These are phyloP conservation scores for Aphodius sticticus DNA, from an alignment of 2,888 invertebrate species.

Conservation along the genomic window DNA sequence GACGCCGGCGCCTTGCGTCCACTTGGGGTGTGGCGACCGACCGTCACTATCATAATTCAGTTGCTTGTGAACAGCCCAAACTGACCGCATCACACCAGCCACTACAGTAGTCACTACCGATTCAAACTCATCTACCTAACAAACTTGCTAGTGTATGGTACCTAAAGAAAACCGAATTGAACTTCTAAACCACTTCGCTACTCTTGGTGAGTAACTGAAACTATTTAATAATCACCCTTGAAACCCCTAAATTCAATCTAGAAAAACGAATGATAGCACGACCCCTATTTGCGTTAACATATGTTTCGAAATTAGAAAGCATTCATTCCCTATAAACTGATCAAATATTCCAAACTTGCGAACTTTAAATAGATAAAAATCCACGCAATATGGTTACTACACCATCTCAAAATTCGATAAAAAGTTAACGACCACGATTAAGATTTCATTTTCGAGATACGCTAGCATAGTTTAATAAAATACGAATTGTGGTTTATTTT, in stretches of 20 bases:
- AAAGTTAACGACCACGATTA: background rate
- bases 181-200: background rate
- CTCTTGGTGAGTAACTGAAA: background rate
- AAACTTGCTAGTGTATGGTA: background rate
- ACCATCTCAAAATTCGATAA: background rate
- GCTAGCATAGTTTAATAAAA: background rate
- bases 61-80: conserved; percentile 51
- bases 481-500: background rate
- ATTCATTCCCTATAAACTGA: background rate
- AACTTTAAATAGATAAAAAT: background rate
- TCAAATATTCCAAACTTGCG: background rate
- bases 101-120: conserved; percentile 8
- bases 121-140: conserved; percentile 12
- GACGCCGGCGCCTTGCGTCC: conserved; percentile 56
- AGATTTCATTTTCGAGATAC: background rate
- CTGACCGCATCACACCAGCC: conserved; percentile 6
- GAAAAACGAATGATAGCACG: background rate
- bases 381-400: background rate
- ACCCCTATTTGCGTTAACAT: background rate
- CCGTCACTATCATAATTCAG: conserved; percentile 55
- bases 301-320: background rate
- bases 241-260: background rate
- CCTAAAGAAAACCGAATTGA: too few species aligned
- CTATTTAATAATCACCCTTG: background rate
- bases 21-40: conserved; percentile 59